Base-by-base conservation (phyloP, 2,797 vertebrate species). In the Hemibagrus guttatus region DNA sequence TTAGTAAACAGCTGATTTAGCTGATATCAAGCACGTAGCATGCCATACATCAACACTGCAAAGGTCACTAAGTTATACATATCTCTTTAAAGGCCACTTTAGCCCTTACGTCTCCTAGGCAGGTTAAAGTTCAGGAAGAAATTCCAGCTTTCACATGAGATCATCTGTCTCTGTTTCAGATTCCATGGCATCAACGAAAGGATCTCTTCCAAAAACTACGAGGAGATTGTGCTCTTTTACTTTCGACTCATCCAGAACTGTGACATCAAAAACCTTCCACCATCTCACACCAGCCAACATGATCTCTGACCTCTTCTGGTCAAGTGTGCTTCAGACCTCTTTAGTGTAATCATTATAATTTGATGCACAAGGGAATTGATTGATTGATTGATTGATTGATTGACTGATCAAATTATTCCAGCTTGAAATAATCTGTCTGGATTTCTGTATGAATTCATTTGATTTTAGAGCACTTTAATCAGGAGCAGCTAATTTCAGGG, bases 121-220 rank as follows among this genome's bases (percentile, higher is more conserved):
- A 58, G 26, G 13, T 4, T 16, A 39, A 54, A 63, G 17, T 54
- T 59, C 63, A 69, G 14, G 61, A 79, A 52, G 42, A 28, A 82
- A 56, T 39, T 6, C 5, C 52, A 56, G 28, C 21, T 46, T 42
- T 61, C 19, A 14, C 23, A 26, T 52, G 64, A 72, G 12, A 26
- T 82, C 7, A 63, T n/a, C 28, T 72, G 54, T 83, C n/a, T 75
- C 7, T 72, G 21, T 87, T 58, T 85, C 88, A 99, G 98, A 92
- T 93, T 98, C 90, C 98, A 99, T 69, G 98, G 98, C 42, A 84
- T 97, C 90, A 98, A 99, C 54, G 98, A 99, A 94, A 96, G 97
- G 91, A 98, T 99, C 93, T 97, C 98, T 1, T 42, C 94, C 75
- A 94, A 96, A 91, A 96, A 93, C 91, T 98, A 97, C 0, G 96